Conservation (phyloP, 2,797 vertebrate genomes). For the Sebastes baramenuke region DNA sequence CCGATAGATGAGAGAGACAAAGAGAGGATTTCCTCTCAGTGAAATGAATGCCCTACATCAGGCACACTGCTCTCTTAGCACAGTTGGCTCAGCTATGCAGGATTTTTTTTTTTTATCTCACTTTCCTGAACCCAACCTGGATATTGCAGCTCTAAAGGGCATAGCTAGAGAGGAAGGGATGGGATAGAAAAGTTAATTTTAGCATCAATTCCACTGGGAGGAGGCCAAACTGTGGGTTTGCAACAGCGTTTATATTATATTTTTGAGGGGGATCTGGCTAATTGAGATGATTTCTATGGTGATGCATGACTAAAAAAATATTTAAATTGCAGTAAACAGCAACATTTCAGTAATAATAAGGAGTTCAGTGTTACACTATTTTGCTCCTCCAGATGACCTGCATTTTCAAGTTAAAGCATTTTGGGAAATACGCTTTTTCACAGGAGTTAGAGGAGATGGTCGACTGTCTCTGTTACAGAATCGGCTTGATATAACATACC, state of each 20-base stretch:
- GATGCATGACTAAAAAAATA: background rate
- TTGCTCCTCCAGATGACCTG: background rate
- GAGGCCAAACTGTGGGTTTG: conserved; percentile 3
- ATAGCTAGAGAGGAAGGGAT: conserved; percentile 1
- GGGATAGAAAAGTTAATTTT: conserved; percentile 47
- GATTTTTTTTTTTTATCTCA: conserved; percentile 23
- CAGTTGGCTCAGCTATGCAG: conserved; percentile 40
- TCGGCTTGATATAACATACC: background rate
- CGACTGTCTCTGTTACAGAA: background rate
- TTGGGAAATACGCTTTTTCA: background rate
- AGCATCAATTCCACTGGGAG: conserved; percentile 7
- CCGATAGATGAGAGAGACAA: conserved; percentile 40
- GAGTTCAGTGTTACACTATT: background rate
- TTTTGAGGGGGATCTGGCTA: background rate
- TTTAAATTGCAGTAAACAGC: background rate
- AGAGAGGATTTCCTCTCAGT: conserved; percentile 64
- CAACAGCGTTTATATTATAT: background rate
- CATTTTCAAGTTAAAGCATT: background rate
- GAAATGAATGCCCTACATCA: conserved; percentile 29
- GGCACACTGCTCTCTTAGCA: conserved; percentile 63
- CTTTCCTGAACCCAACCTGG: conserved; percentile 10
- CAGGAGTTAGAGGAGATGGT: background rate
- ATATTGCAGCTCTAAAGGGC: conserved; percentile 8
- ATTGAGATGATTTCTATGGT: background rate
- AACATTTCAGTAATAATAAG: background rate